Evolutionary conservation across 35 echinoderm and acorn worm species (phyloP).

Genomic region (Acanthaster planci): DNA sequence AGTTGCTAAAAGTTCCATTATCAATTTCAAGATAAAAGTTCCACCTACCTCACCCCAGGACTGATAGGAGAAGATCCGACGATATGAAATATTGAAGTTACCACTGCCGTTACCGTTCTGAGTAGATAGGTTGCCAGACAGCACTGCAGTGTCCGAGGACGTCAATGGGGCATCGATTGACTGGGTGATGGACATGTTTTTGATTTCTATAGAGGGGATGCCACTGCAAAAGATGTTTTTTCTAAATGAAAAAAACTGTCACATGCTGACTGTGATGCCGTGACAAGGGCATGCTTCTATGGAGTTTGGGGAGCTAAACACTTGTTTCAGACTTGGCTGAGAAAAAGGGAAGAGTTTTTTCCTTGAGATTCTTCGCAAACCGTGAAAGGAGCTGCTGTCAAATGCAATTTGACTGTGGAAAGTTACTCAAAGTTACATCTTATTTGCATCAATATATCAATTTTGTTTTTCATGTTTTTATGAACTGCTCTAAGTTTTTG

Average conservation of each 20-base stretch:
- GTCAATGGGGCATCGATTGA: constrained; percentile 94
- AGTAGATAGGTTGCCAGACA: constrained; percentile 81
- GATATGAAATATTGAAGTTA: constrained; percentile 61
- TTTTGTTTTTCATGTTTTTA: no score
- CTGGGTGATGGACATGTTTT: constrained; percentile 89
- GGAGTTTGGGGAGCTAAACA: no score
- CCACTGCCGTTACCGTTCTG: constrained; percentile 91
- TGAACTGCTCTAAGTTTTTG: no score
- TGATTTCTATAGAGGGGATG: constrained; percentile 73
- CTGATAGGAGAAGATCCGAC: constrained; percentile 70
- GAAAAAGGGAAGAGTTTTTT: not conserved
- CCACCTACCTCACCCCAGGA: constrained; percentile 92
- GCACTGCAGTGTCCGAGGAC: constrained; percentile 63
- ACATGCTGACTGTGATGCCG: not conserved
- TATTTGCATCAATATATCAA: no score
- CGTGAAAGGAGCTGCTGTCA: no score
- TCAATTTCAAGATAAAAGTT: no score
- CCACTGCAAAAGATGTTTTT: constrained; percentile 25
- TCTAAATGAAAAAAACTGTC: not conserved
- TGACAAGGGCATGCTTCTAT: not conserved
- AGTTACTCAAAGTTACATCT: no score
- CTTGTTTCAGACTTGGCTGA: not conserved
- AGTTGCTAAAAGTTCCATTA: no score
- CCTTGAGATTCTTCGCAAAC: no score
- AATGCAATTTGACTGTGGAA: no score